Evolutionary conservation across 2,888 invertebrate genomes (phyloP), one percentile per base, ranked within the genome.

Genomic region (Gymnoscelis rufifasciata): DNA sequence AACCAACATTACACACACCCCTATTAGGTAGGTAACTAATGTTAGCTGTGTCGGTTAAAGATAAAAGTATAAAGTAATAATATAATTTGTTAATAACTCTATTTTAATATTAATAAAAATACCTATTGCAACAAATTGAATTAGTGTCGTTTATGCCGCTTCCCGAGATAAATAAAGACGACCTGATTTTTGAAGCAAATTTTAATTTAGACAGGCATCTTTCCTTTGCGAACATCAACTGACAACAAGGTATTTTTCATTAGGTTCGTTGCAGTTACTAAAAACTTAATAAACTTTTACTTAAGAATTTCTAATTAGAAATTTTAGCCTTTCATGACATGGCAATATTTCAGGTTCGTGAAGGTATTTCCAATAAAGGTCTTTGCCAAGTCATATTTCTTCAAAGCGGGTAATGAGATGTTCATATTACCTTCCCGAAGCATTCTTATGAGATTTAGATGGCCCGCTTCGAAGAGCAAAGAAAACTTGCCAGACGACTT

Each of bases 351-450:
- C 84, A 87, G 79, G 78, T 76, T 67, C 80, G 87, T 83, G 84
- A 75, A 87, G 86, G 87, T 88, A 88, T 88, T 88, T 88, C 86
- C 88, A 88, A 88, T 88, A 88, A 88, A 83, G 87, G 87, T 82
- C 87, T 87, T 84, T 82, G 87, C 87, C 86, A 84, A 88, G 83
- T 87, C 87, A 88, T 87, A 87, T 87, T 87, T 87, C 87, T 88
- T 83, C 81, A 84, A 86, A 87, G 88, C 86, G 79, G 82, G 82
- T 88, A 87, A 87, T 86, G 83, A 88, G 87, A 87, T 87, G 86
- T 82, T 83, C 82, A 82, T 86, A 76, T 84, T 80, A 82, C 75
- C 58, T 52, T 51, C 49, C 38, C 42, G 54, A 49, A 73, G 73
- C 78, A 83, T 83, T 86, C 83, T 81, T 83, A 72, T 70, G 74